These are phyloP conservation scores for Aplysina aerophoba DNA, from an alignment of 37 sponge, comb jelly and placozoan species.

Conservation along the genomic window DNA sequence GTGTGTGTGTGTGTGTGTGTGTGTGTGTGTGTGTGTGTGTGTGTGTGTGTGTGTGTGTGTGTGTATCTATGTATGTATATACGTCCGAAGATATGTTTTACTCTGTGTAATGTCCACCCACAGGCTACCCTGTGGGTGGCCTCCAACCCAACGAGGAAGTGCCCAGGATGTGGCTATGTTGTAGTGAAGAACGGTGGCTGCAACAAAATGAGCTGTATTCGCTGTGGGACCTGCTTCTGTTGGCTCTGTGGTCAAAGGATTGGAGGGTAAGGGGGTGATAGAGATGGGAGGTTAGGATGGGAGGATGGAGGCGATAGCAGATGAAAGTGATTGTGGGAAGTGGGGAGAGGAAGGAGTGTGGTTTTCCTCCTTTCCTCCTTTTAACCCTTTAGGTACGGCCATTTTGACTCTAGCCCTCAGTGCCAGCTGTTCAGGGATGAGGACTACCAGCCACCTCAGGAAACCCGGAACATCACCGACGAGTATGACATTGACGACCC, in stretches of 20 bases:
- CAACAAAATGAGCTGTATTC: conserved; percentile 65
- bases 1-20: conserved; percentile 25
- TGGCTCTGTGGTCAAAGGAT: conserved; percentile 61
- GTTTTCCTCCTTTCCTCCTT: not conserved
- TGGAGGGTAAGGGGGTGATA: conserved; percentile 50
- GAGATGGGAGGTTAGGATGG: too few relatives aligned
- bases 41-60: conserved; percentile 30
- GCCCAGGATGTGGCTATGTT: conserved; percentile 52
- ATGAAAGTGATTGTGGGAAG: not conserved
- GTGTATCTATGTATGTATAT: not conserved
- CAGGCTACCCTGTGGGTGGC: conserved; percentile 65
- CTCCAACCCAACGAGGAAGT: conserved; percentile 41
- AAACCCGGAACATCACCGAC: conserved; percentile 16
- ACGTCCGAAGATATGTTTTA: not conserved
- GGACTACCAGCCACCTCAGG: conserved; percentile 58
- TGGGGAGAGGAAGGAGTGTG: not conserved
- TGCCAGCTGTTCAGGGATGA: conserved; percentile 61
- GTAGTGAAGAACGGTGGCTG: conserved; percentile 79
- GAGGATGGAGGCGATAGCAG: too few relatives aligned
- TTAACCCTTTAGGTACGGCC: conserved; percentile 48
- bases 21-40: conserved; percentile 24
- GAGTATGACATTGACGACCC: conserved; percentile 4
- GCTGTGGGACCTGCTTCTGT: conserved; percentile 59
- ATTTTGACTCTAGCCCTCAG: conserved; percentile 35
- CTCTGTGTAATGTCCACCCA: not conserved